A percentile compares a stretch with the other conserved stretches of the same genome.
phyloP scores from a whole-genome alignment of 2,113 vertebrate species.

The Gallinago paraguaiae region DNA sequence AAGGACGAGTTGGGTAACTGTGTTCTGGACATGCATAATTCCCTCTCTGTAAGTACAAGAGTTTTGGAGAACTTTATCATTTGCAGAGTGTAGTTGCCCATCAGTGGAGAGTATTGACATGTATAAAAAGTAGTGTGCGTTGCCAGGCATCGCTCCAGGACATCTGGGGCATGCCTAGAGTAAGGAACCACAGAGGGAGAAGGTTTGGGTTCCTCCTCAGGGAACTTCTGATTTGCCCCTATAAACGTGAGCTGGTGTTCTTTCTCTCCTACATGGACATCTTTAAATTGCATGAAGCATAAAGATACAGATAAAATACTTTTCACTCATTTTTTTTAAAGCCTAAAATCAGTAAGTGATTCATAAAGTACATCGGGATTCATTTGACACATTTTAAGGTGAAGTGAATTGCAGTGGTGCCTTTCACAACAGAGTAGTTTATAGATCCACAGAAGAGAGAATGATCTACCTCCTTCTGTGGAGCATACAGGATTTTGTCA shows the following conservation, averaged over 20 bases:
- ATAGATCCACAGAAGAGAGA: background rate
- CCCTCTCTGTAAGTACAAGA: background rate
- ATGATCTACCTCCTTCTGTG: background rate
- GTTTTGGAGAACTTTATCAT: background rate
- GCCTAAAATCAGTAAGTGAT: background rate
- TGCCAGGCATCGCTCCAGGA: background rate
- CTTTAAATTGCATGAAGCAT: background rate
- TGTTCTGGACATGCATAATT: background rate
- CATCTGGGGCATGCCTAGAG: too few relatives aligned
- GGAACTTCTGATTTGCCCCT: background rate
- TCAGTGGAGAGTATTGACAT: background rate
- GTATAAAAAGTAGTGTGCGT: background rate
- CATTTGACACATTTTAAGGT: background rate
- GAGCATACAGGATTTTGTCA: background rate
- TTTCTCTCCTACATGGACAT: background rate
- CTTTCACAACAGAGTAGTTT: background rate
- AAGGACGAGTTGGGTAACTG: background rate
- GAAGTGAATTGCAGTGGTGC: background rate
- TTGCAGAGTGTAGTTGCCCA: background rate
- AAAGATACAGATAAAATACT: background rate
- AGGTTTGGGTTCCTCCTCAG: background rate
- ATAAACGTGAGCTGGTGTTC: background rate
- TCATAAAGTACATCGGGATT: background rate
- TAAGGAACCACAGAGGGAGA: background rate
- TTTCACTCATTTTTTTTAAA: background rate